Percentiles rank a stretch among this genome's conserved stretches.
Conservation (phyloP, 2,797 vertebrate species). For the Ataeniobius toweri region DNA sequence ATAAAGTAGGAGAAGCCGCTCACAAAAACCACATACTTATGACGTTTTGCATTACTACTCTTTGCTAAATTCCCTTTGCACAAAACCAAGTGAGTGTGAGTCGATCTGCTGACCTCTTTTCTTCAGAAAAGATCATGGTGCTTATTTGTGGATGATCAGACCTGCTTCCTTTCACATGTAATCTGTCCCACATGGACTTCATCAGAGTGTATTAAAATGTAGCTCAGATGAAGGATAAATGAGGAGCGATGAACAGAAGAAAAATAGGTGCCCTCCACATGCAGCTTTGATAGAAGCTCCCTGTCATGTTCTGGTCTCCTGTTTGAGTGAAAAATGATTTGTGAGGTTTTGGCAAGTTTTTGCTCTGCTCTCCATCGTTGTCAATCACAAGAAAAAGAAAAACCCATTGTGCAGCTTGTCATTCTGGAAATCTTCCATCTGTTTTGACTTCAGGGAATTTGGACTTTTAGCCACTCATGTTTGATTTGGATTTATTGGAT, state of each 20-base stretch:
- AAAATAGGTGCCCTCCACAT: constrained; percentile 38
- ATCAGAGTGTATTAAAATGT: constrained; percentile 56
- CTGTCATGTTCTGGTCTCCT: constrained; percentile 37
- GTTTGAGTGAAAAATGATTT: constrained; percentile 61
- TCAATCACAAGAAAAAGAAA: constrained; percentile 32
- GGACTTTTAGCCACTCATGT: constrained; percentile 7
- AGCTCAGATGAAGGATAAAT: constrained; percentile 21
- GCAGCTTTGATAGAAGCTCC: constrained; percentile 56
- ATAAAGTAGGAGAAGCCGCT: constrained; percentile 17
- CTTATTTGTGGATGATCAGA: constrained; percentile 77
- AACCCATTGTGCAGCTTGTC: constrained; percentile 14
- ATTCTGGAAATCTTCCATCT: constrained; percentile 29
- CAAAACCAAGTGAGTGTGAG: constrained; percentile 65
- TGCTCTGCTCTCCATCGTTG: constrained; percentile 30
- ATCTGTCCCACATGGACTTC: constrained; percentile 76
- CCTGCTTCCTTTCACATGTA: constrained; percentile 68
- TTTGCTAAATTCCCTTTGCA: constrained; percentile 50
- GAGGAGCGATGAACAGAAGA: constrained; percentile 43
- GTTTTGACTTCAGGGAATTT: constrained; percentile 27
- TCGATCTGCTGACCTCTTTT: constrained; percentile 65
- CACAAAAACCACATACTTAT: constrained; percentile 35
- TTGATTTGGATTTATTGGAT: constrained; percentile 12
- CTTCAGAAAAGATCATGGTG: constrained; percentile 49
- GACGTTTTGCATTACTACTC: constrained; percentile 18
- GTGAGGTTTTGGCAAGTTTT: constrained; percentile 38